Evolutionary conservation across 2,113 vertebrate genomes (phyloP), one percentile per base, ranked within the genome.

Genomic region (Stegostoma tigrinum): DNA sequence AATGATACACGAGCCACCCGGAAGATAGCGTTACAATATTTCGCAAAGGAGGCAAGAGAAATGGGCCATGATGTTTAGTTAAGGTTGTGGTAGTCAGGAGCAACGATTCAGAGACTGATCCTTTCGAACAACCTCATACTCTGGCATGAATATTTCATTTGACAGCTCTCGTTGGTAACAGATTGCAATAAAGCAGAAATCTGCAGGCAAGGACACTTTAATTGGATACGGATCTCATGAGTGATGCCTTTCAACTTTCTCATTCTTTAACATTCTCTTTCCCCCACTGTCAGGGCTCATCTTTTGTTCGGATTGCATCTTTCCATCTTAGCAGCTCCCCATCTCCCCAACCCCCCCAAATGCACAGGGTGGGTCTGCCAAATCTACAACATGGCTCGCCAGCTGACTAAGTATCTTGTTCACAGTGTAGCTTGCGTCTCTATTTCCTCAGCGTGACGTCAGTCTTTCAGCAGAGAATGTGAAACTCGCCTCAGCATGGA

Each of bases 171-270:
- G 21, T 38, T 23, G 61, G 34, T 93, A 38, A 38, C 5, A 23
- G 61, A 66, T 93, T 66, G 5, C 89, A 93, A 93, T 93, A 93
- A 66, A 66, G 61, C 66, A 93, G 66, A 67, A 93, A 93, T 93
- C 89, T 67, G n/a, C 67, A 67, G 89, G 89, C n/a, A 93, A 23
- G 89, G n/a, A 93, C 61, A 67, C 2, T 66, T 93, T 93, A 93
- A 93, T 93, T 93, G 61, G 89, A 93, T 67, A 23, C 6, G 64
- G 89, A 38, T 93, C 89, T 34, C 89, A 93, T n/a, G 89, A 64
- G 89, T 66, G 89, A 66, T 93, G 17, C 66, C 15, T 7, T 61
- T 66, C 34, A 8, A 0, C n/a, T n/a, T 66, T 67, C 21, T 66
- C 30, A 67, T 38, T 23, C 2, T 91, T 93, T 5, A 14, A 64